Evolutionary conservation across 2,797 vertebrate genomes (phyloP).

Genomic region (Eospalax fontanierii): DNA sequence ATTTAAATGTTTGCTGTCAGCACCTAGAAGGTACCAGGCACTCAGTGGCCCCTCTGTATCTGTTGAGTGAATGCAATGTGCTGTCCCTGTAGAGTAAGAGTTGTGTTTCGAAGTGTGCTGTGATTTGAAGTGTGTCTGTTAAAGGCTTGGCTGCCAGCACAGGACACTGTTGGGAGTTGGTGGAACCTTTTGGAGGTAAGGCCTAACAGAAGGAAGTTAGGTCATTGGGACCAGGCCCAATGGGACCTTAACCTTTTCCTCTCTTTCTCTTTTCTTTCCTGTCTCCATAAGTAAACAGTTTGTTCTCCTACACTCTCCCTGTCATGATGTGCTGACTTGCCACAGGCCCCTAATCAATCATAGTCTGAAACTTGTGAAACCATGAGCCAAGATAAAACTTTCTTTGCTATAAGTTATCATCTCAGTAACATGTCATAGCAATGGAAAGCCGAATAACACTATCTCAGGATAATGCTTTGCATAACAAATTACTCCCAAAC

Average conservation of each 20-base stretch:
- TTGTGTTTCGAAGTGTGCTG: not conserved
- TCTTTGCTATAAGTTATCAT: not conserved
- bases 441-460: not conserved
- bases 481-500: not conserved
- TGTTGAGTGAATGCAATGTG: not conserved
- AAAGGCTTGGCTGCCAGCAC: not conserved
- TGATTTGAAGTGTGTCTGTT: not conserved
- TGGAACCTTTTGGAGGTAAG: not conserved
- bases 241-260: not conserved
- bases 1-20: not conserved
- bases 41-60: not conserved
- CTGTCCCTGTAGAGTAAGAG: not conserved
- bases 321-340: not conserved
- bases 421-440: not conserved
- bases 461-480: not conserved
- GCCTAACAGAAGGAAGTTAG: not conserved
- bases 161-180: not conserved
- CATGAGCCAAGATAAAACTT: not conserved
- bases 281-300: not conserved
- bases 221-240: not conserved
- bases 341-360: not conserved
- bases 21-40: not conserved
- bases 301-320: no score
- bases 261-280: not conserved
- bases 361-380: not conserved